Percentiles rank a stretch among this genome's conserved stretches.
Evolutionary conservation across 2,113 vertebrate species (phyloP).

Genomic region (Spheniscus mendiculus): DNA sequence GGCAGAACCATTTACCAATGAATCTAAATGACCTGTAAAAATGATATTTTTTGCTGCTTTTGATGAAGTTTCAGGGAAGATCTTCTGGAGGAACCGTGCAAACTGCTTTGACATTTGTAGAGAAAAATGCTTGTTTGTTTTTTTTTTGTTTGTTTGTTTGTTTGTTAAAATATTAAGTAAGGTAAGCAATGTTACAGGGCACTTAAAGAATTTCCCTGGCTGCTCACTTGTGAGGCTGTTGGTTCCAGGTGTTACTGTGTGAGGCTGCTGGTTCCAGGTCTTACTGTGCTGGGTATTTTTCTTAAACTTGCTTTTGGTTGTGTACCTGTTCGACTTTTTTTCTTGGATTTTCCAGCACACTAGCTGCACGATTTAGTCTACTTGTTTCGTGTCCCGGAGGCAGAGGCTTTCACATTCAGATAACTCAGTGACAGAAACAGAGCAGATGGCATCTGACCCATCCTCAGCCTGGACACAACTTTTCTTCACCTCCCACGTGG

Average conservation of each 20-base stretch:
- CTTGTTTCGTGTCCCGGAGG: neutral
- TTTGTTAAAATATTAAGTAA: neutral
- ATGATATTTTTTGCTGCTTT: neutral
- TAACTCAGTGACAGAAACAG: neutral
- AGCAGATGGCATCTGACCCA: neutral
- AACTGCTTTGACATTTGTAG: neutral
- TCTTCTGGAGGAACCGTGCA: neutral
- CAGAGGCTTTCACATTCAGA: neutral
- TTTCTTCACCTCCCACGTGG: neutral
- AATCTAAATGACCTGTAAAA: neutral
- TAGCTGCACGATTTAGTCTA: neutral
- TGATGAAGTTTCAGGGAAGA: neutral
- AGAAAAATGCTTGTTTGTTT: neutral
- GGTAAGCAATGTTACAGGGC: neutral
- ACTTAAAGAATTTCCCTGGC: neutral
- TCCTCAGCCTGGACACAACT: neutral
- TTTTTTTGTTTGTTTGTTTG: neutral
- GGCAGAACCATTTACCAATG: neutral
- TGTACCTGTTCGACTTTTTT: neutral
- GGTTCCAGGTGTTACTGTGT: neutral
- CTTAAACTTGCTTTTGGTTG: neutral
- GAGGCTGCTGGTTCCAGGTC: neutral
- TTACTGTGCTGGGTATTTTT: neutral
- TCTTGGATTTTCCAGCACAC: neutral
- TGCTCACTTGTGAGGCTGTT: neutral